Evolutionary conservation across 1,140 invertebrate species (phyloP).

Genomic region (Musca domestica): DNA sequence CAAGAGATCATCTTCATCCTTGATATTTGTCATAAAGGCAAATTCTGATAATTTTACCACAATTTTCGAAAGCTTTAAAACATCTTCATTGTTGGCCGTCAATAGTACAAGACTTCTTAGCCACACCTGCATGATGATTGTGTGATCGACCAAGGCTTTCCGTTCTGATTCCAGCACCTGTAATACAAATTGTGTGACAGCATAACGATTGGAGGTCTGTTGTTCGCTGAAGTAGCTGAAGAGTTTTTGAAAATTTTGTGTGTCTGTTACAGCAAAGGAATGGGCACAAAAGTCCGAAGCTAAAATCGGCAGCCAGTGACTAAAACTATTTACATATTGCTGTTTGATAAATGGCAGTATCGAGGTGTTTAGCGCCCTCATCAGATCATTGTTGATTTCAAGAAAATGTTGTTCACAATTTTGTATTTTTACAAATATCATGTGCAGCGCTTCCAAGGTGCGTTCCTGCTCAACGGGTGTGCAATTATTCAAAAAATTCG

Average conservation of each 20-base stretch:
- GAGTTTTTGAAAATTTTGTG: constrained; percentile 26
- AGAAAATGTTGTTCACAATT: background rate
- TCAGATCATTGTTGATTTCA: constrained; percentile 23
- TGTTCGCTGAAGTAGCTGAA: constrained; percentile 32
- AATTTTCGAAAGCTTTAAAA: constrained; percentile 30
- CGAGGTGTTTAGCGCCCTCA: constrained; percentile 38
- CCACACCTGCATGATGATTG: constrained; percentile 43
- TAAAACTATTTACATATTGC: constrained; percentile 37
- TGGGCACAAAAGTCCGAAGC: constrained; percentile 40
- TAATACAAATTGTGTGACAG: constrained; percentile 39
- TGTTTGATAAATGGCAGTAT: constrained; percentile 43
- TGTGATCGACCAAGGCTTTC: constrained; percentile 6
- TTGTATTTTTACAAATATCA: constrained; percentile 34
- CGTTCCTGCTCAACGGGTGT: constrained; percentile 45
- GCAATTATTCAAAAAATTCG: constrained; percentile 41
- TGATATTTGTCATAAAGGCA: constrained; percentile 22
- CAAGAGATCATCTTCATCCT: constrained; percentile 28
- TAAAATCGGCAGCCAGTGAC: constrained; percentile 40
- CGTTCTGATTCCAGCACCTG: constrained; percentile 29
- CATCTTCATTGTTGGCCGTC: constrained; percentile 37
- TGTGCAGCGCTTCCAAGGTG: constrained; percentile 40
- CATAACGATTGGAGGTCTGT: constrained; percentile 35
- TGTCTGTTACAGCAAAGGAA: constrained; percentile 25
- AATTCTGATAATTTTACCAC: constrained; percentile 39
- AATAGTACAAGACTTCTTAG: constrained; percentile 44